Base-by-base conservation (phyloP, 2,113 vertebrate genomes). In the Ptychochromis oligacanthus region DNA sequence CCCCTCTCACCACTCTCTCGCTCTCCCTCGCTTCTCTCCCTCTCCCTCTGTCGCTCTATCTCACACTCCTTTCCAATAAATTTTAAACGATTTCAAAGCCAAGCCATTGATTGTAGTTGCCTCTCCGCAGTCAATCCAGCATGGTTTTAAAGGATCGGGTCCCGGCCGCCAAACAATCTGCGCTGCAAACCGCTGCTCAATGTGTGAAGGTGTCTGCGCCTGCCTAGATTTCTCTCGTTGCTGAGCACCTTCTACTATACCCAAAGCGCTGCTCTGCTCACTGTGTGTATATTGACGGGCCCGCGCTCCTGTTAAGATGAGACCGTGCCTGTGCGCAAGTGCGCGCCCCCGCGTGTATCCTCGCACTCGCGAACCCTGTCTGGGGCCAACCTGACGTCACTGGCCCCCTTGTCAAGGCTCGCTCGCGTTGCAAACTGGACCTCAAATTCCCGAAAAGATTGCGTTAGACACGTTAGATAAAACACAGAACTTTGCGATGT, bases 31-130 rank as follows among this genome's bases (percentile, higher is more conserved):
- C 89, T 77, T 75, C 88, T 72, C 89, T 80, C 87, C 58, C 90
- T 82, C 92, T 90, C 91, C 87, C 93, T 31, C 95, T 93, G 92
- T 92, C 91, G 77, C 90, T 93, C 90, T 85, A 38, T 91, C 91
- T 93, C 93, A 75, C 88, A 82, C 92, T 93, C 91, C 92, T 94
- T 94, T 89, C 94, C 94, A 93, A 96, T 96, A 96, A 96, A 95
- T 95, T 93, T 90, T 94, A 81, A 96, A 96, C 94, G 96, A 95
- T 95, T 95, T 96, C 95, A 96, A 96, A 96, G 93, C 95, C 93
- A 81, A 89, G 94, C 95, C 95, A 97, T 96, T 95, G 96, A 96
- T 96, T 94, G 92, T 87, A 92, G 90, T 91, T 92, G 91, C 90
- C 91, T 92, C 89, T 92, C 90, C 89, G 93, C 93, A 89, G 93